These are phyloP conservation scores for Ageneiosus marmoratus DNA, from an alignment of 2,113 vertebrate genomes.

Conservation along the genomic window DNA sequence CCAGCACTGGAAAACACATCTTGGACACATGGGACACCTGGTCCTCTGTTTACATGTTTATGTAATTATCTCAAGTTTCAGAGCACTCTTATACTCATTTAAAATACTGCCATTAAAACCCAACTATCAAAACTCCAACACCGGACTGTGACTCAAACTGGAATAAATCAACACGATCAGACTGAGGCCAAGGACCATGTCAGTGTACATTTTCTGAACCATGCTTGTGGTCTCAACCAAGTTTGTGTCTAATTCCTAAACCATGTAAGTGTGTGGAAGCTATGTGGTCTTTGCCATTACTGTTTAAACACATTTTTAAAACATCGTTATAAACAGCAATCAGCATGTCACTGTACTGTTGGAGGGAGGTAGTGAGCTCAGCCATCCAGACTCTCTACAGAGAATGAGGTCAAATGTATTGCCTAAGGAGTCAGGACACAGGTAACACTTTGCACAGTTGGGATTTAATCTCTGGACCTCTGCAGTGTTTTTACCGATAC, in stretches of 20 bases:
- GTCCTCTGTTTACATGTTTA: slow-evolving; percentile 20
- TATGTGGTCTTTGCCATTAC: neutral
- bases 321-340: neutral
- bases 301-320: neutral
- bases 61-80: neutral
- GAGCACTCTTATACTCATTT: slow-evolving; percentile 11
- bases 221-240: neutral
- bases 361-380: neutral
- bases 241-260: neutral
- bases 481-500: slow-evolving; percentile 31
- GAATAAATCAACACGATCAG: neutral
- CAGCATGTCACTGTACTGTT: neutral
- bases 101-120: neutral
- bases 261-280: neutral
- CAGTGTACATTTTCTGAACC: neutral
- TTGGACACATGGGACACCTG: neutral
- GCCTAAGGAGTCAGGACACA: neutral
- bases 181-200: neutral
- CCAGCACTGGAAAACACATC: slow-evolving; percentile 16
- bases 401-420: slow-evolving; percentile 1
- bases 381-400: neutral
- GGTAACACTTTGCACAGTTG: slow-evolving; percentile 1
- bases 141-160: slow-evolving; percentile 4
- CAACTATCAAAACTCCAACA: neutral
- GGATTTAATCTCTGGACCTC: slow-evolving; percentile 33